phyloP scores from a whole-genome alignment of 2,113 vertebrate genomes.

The Prunella himalayana region DNA sequence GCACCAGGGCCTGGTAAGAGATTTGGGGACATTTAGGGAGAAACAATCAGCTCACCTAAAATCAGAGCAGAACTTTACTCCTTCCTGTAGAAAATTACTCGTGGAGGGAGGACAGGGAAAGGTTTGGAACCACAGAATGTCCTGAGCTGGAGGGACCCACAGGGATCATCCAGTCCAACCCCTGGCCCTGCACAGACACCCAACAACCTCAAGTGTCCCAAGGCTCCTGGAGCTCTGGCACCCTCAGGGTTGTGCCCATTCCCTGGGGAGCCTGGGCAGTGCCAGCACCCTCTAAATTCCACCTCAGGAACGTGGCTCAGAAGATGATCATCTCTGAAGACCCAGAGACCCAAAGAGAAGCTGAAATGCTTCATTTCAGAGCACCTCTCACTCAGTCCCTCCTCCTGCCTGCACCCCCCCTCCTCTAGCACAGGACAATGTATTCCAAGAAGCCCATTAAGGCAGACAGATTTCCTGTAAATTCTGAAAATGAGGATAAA shows the following conservation, averaged over 20 bases:
- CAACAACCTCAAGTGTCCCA: background rate
- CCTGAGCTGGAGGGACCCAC: background rate
- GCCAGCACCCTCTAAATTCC: background rate
- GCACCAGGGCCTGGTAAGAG: fast-evolving
- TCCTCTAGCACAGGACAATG: fast-evolving
- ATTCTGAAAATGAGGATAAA: background rate
- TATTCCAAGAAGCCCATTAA: fast-evolving
- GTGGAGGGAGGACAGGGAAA: background rate
- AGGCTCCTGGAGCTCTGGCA: background rate
- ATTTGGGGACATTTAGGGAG: background rate
- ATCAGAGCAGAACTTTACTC: fast-evolving
- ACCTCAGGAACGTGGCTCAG: background rate
- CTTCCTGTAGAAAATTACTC: background rate
- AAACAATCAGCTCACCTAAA: background rate
- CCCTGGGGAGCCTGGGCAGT: background rate
- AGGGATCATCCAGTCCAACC: fast-evolving
- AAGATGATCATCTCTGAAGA: fast-evolving
- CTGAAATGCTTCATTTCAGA: background rate
- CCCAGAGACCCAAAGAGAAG: background rate
- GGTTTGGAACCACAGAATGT: background rate
- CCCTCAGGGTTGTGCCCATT: background rate
- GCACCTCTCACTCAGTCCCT: background rate
- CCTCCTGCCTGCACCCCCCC: background rate
- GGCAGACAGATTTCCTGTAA: background rate
- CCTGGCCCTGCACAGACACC: background rate